These are phyloP conservation scores for Diarsia brunnea DNA, from an alignment of 2,888 invertebrate species.

Conservation along the genomic window DNA sequence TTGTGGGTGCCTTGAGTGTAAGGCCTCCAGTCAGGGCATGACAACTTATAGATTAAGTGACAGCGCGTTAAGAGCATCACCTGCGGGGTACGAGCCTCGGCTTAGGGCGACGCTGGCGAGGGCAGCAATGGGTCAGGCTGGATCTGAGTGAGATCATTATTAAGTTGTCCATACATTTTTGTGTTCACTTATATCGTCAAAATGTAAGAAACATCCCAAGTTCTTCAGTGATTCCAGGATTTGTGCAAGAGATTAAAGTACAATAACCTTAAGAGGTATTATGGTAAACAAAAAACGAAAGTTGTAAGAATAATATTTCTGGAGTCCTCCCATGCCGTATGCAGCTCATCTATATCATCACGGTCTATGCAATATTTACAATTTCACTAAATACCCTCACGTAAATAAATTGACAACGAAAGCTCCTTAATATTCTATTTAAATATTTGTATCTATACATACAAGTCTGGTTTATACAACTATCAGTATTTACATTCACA, in stretches of 20 bases:
- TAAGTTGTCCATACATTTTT: neutral
- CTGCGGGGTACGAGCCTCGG: too few species aligned
- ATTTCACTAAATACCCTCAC: constrained; percentile 73
- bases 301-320: neutral
- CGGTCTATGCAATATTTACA: constrained; percentile 74
- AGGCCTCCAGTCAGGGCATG: too few species aligned
- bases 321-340: constrained; percentile 49
- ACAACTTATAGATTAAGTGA: too few species aligned
- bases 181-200: neutral
- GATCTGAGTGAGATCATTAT: too few species aligned
- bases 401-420: constrained; percentile 80
- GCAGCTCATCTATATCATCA: constrained; percentile 58
- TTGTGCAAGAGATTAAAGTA: neutral
- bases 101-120: too few species aligned
- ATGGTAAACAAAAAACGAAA: neutral
- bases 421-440: constrained; percentile 75
- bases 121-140: too few species aligned
- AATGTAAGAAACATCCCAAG: neutral
- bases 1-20: too few species aligned
- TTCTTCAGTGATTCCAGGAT: neutral
- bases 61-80: too few species aligned
- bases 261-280: neutral
- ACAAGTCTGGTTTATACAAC: constrained; percentile 72
- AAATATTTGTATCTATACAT: constrained; percentile 72
- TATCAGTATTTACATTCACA: constrained; percentile 85